Evolutionary conservation across 1,140 invertebrate species (phyloP).

Genomic region (Aphelinus atriplicis): DNA sequence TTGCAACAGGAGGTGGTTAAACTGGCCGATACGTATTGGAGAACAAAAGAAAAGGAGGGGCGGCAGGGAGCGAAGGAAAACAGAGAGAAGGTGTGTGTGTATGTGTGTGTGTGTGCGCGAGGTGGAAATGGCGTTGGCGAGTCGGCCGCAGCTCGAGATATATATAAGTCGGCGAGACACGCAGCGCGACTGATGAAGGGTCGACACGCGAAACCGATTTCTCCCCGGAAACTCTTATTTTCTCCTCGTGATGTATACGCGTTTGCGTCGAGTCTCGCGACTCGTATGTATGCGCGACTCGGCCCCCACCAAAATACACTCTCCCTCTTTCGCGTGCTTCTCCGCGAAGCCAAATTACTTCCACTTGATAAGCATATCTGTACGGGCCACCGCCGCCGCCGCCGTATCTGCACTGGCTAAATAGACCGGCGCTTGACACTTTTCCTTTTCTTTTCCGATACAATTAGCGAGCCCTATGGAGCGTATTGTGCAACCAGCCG

Average conservation of each 20-base stretch:
- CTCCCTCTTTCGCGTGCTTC: neutral
- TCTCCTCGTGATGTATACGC: conserved; percentile 26
- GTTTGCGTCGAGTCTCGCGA: conserved; percentile 3
- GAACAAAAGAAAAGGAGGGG: neutral
- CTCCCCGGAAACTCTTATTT: conserved; percentile 54
- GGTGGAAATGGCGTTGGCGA: conserved; percentile 30
- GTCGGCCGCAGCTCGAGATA: conserved; percentile 12
- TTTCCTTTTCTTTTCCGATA: too few relatives aligned
- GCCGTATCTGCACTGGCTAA: neutral
- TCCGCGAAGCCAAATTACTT: conserved; percentile 19
- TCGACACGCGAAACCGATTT: conserved; percentile 60
- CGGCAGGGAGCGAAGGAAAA: neutral
- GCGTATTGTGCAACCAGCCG: too few relatives aligned
- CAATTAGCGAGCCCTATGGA: too few relatives aligned
- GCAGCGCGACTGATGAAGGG: conserved; percentile 55
- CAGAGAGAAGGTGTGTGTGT: neutral
- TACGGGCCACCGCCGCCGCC: neutral
- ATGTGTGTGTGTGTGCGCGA: neutral
- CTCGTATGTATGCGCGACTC: neutral
- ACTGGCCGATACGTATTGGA: neutral
- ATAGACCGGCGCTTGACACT: too few relatives aligned
- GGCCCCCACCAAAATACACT: neutral
- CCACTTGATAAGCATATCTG: conserved; percentile 27
- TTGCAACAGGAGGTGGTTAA: too few relatives aligned
- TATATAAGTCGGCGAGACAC: conserved; percentile 53